Base-by-base conservation (phyloP, 2,888 invertebrate genomes). In the Eledona agricola region DNA sequence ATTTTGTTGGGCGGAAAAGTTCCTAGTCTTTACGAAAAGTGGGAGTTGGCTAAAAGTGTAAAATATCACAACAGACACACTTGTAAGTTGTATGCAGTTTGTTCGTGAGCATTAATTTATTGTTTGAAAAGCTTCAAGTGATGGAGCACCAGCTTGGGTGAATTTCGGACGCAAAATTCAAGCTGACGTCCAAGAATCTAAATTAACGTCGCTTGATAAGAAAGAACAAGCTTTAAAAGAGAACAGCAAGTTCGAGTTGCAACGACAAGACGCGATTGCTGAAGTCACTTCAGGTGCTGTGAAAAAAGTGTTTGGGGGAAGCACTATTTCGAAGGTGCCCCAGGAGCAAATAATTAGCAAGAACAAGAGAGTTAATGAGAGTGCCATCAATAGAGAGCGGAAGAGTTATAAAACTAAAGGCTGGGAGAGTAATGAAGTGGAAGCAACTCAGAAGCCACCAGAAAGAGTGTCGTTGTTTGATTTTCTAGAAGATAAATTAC, bases 81-180 rank as follows among this genome's bases (percentile, higher is more conserved):
- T 34, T 54, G 69, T 70, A 59, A 63, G 58, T 58, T 26, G 6
- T 3, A 7, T 25, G 7, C 3, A 4, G 4, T 7, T 25, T 25
- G 19, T 3, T 4, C 3, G 19, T 4, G 5, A 19, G 19, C 7
- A 25, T 25, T 25, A 25, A 19, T 25, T 26, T 26, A 26, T 26
- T 5, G 7, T 4, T 19, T 4, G 5, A 19, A 19, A 81, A 43
- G 82, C 82, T 3, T 83, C 81, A 46, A 87, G 89, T 63, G 90
- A 89, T 56, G 91, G 90, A 0, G 93, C 94, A 1, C 94, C 92
- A 25, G 87, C 90, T 22, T 96, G 95, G 93, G 92, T 94, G 63
- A 88, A 93, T 19, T 95, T 96, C 78, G 95, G 95, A 0, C 86
- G 89, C 66, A 86, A 84, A 67, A 81, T 91, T 43, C 79, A 86